A percentile compares a stretch with the other conserved stretches of the same genome.
phyloP scores from a whole-genome alignment of 2,888 invertebrate species.

The Bombylius discolor region DNA sequence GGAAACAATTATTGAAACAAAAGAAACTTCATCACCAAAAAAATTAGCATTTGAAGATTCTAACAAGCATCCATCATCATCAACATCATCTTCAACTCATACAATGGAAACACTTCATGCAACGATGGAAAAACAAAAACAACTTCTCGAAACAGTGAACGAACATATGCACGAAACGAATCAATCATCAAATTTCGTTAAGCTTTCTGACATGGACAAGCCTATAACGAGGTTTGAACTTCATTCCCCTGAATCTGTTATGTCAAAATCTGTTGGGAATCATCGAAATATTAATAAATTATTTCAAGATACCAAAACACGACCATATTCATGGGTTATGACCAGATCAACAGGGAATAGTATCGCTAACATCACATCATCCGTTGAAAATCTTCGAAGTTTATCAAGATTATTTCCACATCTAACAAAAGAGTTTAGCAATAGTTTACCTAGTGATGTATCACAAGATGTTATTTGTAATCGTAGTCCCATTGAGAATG shows the following conservation, averaged over 20 bases:
- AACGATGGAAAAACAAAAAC: conserved; percentile 34
- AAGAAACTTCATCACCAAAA: conserved; percentile 35
- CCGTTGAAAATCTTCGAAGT: conserved; percentile 45
- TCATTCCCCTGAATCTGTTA: conserved; percentile 29
- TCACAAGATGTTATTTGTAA: conserved; percentile 18
- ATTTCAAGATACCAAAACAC: conserved; percentile 39
- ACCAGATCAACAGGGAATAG: conserved; percentile 46
- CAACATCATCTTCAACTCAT: conserved; percentile 18
- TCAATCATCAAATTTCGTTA: conserved; percentile 45
- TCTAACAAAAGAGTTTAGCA: conserved; percentile 37
- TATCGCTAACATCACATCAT: conserved; percentile 39
- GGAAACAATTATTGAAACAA: conserved; percentile 37
- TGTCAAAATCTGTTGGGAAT: conserved; percentile 34
- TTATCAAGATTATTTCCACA: conserved; percentile 51
- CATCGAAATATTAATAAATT: conserved; percentile 31
- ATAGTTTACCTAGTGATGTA: conserved; percentile 34
- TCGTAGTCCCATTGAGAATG: conserved; percentile 32
- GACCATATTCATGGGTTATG: conserved; percentile 40
- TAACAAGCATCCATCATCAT: conserved; percentile 7
- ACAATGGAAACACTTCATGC: conserved; percentile 32
- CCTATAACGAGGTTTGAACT: conserved; percentile 42
- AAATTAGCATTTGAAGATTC: conserved; percentile 15
- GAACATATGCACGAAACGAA: conserved; percentile 26
- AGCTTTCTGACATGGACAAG: conserved; percentile 67
- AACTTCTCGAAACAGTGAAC: conserved; percentile 33